Conservation (phyloP, 2,888 invertebrate species). For the Drepana falcataria region DNA sequence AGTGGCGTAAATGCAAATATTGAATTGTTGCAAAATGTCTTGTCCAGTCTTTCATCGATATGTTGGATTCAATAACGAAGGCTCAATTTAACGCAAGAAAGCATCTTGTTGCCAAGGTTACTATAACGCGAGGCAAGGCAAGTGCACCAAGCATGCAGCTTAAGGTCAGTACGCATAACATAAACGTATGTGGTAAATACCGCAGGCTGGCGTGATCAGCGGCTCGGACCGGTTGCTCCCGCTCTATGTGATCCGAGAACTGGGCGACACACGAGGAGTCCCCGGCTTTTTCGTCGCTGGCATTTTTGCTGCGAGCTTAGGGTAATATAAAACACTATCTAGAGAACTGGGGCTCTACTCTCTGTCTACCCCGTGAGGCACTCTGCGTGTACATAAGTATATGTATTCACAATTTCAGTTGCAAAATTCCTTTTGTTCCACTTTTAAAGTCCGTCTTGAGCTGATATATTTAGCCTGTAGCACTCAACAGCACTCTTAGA, state of each 20-base stretch:
- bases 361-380: too few relatives aligned
- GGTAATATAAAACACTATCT: slow-evolving; percentile 76
- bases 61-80: not conserved
- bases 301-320: slow-evolving; percentile 96
- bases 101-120: slow-evolving; percentile 1
- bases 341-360: too few relatives aligned
- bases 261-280: slow-evolving; percentile 86
- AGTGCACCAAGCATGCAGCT: not conserved
- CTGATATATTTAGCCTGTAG: slow-evolving; percentile 22
- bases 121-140: not conserved
- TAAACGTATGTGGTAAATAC: slow-evolving; percentile 12
- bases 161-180: not conserved
- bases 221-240: slow-evolving; percentile 91
- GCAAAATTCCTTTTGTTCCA: too few relatives aligned
- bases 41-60: not conserved
- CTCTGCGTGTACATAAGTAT: too few relatives aligned
- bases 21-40: not conserved
- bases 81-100: not conserved
- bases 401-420: too few relatives aligned
- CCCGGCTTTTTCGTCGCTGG: slow-evolving; percentile 97
- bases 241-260: slow-evolving; percentile 90
- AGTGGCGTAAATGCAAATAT: not conserved
- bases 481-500: slow-evolving; percentile 27
- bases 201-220: slow-evolving; percentile 80
- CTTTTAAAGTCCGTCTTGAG: not conserved